phyloP scores from a whole-genome alignment of 1,140 invertebrate species.

The Amphibalanus amphitrite region DNA sequence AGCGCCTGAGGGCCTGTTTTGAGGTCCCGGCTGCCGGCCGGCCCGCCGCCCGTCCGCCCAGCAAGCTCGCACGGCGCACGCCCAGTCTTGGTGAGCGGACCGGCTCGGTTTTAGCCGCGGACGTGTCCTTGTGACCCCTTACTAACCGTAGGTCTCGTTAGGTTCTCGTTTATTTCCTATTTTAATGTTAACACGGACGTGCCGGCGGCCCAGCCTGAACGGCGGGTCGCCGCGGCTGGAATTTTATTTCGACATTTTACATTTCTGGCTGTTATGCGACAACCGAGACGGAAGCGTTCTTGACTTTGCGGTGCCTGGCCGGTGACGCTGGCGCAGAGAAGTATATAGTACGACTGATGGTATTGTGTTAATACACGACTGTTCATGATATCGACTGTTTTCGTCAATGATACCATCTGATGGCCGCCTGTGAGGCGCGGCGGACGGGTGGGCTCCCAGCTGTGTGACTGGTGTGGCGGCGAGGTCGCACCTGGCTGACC shows the following conservation, averaged over 20 bases:
- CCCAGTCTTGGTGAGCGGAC: background rate
- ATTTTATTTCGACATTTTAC: background rate
- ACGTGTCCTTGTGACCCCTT: background rate
- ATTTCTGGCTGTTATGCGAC: background rate
- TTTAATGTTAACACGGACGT: background rate
- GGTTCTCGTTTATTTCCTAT: background rate
- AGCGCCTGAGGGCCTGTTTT: background rate
- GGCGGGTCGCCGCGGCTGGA: background rate
- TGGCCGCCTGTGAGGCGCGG: background rate
- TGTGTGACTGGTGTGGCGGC: background rate
- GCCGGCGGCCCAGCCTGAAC: background rate
- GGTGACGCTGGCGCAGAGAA: too few species aligned
- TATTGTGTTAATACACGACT: background rate
- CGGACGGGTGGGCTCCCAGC: background rate
- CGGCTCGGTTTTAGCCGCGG: background rate
- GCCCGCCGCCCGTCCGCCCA: too few species aligned
- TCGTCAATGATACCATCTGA: background rate
- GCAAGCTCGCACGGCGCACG: too few species aligned
- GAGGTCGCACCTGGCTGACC: too few species aligned
- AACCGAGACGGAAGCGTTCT: too few species aligned
- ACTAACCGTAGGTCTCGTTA: background rate
- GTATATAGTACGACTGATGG: background rate
- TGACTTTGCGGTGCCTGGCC: too few species aligned
- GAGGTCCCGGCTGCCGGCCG: background rate
- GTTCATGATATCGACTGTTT: background rate